These are phyloP conservation scores for Myotis davidii DNA, from an alignment of 2,113 vertebrate species.

Conservation along the genomic window DNA sequence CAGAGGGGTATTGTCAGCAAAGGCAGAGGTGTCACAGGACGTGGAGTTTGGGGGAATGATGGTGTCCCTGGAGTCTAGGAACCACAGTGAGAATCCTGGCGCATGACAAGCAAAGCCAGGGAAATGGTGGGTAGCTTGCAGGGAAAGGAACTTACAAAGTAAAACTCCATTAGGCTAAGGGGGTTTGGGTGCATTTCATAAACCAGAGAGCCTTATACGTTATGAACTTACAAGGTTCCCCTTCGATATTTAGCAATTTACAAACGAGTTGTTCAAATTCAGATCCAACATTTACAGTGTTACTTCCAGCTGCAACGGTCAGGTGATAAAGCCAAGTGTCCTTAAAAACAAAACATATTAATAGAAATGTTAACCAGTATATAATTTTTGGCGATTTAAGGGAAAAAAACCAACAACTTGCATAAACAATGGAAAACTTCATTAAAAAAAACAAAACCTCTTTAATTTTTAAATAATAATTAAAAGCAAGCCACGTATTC, in stretches of 20 bases:
- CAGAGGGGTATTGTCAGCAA: neutral
- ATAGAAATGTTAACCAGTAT: conserved; percentile 12
- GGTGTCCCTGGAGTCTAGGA: neutral
- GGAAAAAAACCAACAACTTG: neutral
- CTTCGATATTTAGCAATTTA: conserved; percentile 92
- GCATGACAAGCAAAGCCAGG: neutral
- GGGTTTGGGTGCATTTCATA: neutral
- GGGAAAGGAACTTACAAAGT: neutral
- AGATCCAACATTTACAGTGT: conserved; percentile 91
- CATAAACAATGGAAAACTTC: neutral
- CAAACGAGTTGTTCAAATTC: conserved; percentile 97
- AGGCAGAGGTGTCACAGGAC: neutral
- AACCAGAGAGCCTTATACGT: neutral
- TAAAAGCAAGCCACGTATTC: neutral
- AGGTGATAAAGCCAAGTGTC: conserved; percentile 97
- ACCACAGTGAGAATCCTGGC: neutral
- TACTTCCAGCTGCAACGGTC: conserved; percentile 93
- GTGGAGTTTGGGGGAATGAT: neutral
- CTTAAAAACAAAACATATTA: conserved; percentile 82
- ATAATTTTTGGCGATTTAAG: neutral
- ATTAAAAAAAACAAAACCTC: neutral
- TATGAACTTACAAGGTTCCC: conserved; percentile 90
- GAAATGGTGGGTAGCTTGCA: neutral
- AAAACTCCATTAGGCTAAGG: neutral
- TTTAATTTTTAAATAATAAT: conserved; percentile 44